Evolutionary conservation across 2,797 vertebrate species (phyloP).

Genomic region (Enteromius argenteus): DNA sequence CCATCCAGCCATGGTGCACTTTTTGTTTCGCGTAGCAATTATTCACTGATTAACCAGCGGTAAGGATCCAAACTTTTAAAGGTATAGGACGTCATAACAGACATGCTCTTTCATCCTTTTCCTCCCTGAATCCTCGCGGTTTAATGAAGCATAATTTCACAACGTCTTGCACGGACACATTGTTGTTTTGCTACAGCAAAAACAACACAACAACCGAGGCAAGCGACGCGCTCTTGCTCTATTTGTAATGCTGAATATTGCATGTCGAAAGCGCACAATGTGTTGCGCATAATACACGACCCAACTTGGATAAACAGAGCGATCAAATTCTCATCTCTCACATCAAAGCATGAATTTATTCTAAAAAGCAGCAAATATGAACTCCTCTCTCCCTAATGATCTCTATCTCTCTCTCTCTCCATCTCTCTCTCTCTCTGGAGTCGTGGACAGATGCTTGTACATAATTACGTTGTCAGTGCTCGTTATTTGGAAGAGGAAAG

Average conservation of each 20-base stretch:
- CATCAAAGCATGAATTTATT: slow-evolving; percentile 74
- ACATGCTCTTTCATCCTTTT: background rate
- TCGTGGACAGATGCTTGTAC: slow-evolving; percentile 97
- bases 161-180: slow-evolving; percentile 32
- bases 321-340: slow-evolving; percentile 67
- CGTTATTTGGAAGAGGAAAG: slow-evolving; percentile 91
- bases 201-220: slow-evolving; percentile 58
- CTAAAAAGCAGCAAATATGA: slow-evolving; percentile 74
- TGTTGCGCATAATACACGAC: slow-evolving; percentile 68
- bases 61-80: background rate
- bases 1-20: background rate
- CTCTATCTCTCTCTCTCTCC: slow-evolving; percentile 75
- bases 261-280: slow-evolving; percentile 68
- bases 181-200: slow-evolving; percentile 46
- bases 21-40: background rate
- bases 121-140: background rate
- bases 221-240: slow-evolving; percentile 57
- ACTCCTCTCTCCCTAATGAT: slow-evolving; percentile 78
- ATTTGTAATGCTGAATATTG: slow-evolving; percentile 67
- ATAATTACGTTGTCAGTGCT: slow-evolving; percentile 99
- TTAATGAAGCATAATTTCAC: slow-evolving; percentile 12
- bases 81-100: background rate
- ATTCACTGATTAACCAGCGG: background rate
- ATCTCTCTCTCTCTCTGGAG: slow-evolving; percentile 71
- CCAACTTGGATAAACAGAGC: slow-evolving; percentile 69